These are phyloP conservation scores for Lycaon pictus DNA, from an alignment of 2,113 vertebrate species.

Conservation along the genomic window DNA sequence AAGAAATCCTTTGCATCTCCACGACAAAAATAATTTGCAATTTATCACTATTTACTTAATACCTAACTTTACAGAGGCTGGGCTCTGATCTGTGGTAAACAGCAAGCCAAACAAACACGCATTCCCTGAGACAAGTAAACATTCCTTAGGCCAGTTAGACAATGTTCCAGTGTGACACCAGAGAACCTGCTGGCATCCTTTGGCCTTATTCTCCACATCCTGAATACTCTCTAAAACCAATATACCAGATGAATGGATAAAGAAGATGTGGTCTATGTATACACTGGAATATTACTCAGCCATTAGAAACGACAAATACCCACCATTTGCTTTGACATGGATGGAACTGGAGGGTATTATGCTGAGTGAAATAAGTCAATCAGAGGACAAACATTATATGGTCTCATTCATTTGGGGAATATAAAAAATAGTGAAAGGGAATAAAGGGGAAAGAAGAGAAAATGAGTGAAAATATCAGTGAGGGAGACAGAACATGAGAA, in stretches of 20 bases:
- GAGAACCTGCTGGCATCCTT: neutral
- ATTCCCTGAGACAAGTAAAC: neutral
- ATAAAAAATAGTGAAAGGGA: too few relatives aligned
- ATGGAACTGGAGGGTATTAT: too few relatives aligned
- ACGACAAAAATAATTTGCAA: neutral
- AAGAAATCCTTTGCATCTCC: slow-evolving; percentile 14
- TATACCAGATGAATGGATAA: neutral
- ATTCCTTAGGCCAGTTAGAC: neutral
- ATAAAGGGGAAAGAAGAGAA: too few relatives aligned
- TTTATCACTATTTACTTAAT: neutral
- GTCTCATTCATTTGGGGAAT: too few relatives aligned
- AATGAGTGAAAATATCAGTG: too few relatives aligned
- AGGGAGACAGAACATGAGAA: too few relatives aligned
- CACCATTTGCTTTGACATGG: too few relatives aligned
- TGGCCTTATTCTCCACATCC: neutral
- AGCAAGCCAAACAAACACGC: neutral
- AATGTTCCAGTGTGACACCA: neutral
- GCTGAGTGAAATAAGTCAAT: too few relatives aligned
- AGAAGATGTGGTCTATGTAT: too few relatives aligned
- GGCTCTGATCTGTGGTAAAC: neutral
- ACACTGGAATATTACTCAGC: too few relatives aligned
- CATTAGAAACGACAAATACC: too few relatives aligned
- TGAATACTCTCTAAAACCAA: neutral
- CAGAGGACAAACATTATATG: too few relatives aligned
- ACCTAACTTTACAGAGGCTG: neutral